Base-by-base conservation (phyloP, 2,888 invertebrate species). In the Rhagonycha fulva region DNA sequence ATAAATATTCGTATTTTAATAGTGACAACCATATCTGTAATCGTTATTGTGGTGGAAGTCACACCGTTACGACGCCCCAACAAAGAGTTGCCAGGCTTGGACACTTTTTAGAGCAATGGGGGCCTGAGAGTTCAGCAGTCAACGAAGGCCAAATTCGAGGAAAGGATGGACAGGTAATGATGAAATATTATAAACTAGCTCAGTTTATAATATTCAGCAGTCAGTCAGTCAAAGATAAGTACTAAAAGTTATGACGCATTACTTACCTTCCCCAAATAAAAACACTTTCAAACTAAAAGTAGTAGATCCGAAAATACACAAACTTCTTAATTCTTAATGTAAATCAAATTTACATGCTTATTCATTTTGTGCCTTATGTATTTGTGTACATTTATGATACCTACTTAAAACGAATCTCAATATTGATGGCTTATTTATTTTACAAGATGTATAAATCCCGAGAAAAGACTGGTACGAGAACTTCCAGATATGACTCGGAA, bases 1-100 rank as follows among this genome's bases (percentile, higher is more conserved):
- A 19, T 10, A 63, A 10, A 0, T 5, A 63, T 63, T 3, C 1
- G 4, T 63, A 63, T 19, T 19, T 5, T 19, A 24, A 12, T 32
- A 72, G 72, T 14, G 84, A 84, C 62, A 88, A 88, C 80, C 88
- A 93, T 81, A 84, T 92, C 1, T 92, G 92, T 85, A 93, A 92
- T 86, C 92, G 95, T 0, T 95, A 94, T 85, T 94, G 94, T 80
- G 95, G 95, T 26, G 95, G 95, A 1, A 92, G 92, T 75, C 95
- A 95, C 85, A 95, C 95, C 0, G 87, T 90, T 11, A 92, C 94
- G 14, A 93, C 93, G 0, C 91, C 94, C 0, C 91, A 92, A 76
- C 94, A 94, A 84, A 90, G 93, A 78, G 91, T 94, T n/a, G 90
- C 91, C 10, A 88, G 92, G 9, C 84, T 90, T 68, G 93, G 93